Evolutionary conservation across 2,797 vertebrate genomes (phyloP).

Genomic region (Coilia nasus): DNA sequence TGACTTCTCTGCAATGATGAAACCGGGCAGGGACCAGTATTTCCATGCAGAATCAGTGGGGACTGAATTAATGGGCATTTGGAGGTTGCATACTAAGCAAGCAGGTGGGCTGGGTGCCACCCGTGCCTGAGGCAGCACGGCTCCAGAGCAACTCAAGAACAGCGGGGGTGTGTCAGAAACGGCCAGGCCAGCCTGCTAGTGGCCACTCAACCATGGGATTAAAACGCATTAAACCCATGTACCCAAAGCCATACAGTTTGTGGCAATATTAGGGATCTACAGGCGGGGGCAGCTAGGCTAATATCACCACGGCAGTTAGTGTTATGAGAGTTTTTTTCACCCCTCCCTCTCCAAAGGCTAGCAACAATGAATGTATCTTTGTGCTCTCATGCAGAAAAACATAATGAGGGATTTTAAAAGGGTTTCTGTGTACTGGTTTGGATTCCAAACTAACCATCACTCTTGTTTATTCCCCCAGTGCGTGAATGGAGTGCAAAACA

Average conservation of each 20-base stretch:
- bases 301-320: slow-evolving; percentile 52
- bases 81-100: slow-evolving; percentile 64
- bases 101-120: slow-evolving; percentile 23
- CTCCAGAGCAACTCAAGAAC: slow-evolving; percentile 31
- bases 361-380: slow-evolving; percentile 48
- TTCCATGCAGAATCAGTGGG: slow-evolving; percentile 58
- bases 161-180: slow-evolving; percentile 60
- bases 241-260: slow-evolving; percentile 64
- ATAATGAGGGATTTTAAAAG: slow-evolving; percentile 76
- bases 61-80: slow-evolving; percentile 68
- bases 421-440: slow-evolving; percentile 71
- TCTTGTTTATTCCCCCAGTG: slow-evolving; percentile 71
- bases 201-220: slow-evolving; percentile 79
- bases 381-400: slow-evolving; percentile 70
- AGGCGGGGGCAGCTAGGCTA: slow-evolving; percentile 59
- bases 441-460: slow-evolving; percentile 77
- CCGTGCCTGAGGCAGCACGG: neutral
- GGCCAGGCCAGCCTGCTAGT: slow-evolving; percentile 67
- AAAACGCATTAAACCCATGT: slow-evolving; percentile 79
- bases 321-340: neutral
- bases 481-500: slow-evolving; percentile 70
- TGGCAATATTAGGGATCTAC: slow-evolving; percentile 61
- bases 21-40: slow-evolving; percentile 60
- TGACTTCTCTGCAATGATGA: slow-evolving; percentile 56
- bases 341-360: slow-evolving; percentile 1